Base-by-base conservation (phyloP, 1,140 invertebrate genomes). In the Mylabris phalerata region DNA sequence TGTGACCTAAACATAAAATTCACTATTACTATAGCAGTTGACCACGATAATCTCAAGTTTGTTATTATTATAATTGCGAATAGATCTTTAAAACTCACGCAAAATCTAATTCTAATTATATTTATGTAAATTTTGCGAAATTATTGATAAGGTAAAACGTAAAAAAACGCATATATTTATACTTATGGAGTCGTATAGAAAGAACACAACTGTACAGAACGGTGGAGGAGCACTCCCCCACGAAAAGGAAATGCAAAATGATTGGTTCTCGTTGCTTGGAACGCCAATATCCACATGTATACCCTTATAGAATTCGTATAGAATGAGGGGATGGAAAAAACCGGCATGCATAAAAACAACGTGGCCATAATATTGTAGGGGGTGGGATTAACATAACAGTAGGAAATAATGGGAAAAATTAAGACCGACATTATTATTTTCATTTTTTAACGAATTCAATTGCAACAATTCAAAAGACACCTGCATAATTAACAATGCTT, bases 341-440 rank as follows among this genome's bases (percentile, higher is more conserved):
- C 54, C 61, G 57, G 51, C 32, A 7, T 32, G 56, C 48, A 32
- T 7, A 32, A 40, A 19, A 60, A 60, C 42, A 58, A 50, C 57
- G 59, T 48, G 32, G 52, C 58, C 58, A 55, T 60, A 42, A 9
- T 42, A 42, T 43, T 46, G 50, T 38, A 49, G 58, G 61, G 61
- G 61, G 57, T 60, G 61, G 61, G 61, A 54, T 60, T 60, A 63
- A 57, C 57, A 62, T 59, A 62, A 62, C 45, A 38, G 41, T 4
- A 19, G 41, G 41, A 42, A 51, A 42, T 27, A 27, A 46, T 47
- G 47, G 13, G 41, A 46, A 46, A 54, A 54, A 54, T 44, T 54
- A 9, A 13, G 11, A 13, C 24, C 11, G 24, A 13, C 4, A 11
- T 45, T 45, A 11, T 5, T 11, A 11, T 13, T 45, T 6, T 24